phyloP scores from a whole-genome alignment of 2,888 invertebrate genomes.

The Diarsia mendica region DNA sequence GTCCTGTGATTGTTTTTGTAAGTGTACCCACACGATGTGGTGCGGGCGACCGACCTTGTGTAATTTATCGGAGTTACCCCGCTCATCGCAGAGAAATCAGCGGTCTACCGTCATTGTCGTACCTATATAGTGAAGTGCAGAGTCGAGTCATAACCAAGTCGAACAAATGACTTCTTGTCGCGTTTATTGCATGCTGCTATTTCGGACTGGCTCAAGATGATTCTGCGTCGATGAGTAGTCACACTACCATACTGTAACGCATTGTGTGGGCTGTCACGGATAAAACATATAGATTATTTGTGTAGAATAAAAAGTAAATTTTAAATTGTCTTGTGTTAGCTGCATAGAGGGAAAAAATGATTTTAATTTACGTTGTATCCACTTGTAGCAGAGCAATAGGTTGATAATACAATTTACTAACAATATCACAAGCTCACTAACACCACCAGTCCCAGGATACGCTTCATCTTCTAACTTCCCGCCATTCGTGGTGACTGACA shows the following conservation, averaged over 20 bases:
- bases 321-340: not conserved
- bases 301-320: not conserved
- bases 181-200: not conserved
- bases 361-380: no score
- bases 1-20: conserved; percentile 25
- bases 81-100: not conserved
- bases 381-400: no score
- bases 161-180: not conserved
- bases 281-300: no score
- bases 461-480: no score
- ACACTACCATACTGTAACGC: no score
- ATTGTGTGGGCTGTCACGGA: not conserved
- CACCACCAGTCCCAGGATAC: no score
- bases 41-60: not conserved
- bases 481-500: no score
- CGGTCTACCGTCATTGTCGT: not conserved
- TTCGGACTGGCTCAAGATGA: not conserved
- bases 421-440: no score
- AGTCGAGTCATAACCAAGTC: not conserved
- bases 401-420: no score
- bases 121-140: not conserved
- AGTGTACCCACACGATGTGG: not conserved
- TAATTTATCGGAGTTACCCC: not conserved
- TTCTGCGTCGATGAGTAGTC: not conserved
- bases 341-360: not conserved